Conservation (phyloP, 1,140 invertebrate genomes). For the Drosophila pallidifrons region DNA sequence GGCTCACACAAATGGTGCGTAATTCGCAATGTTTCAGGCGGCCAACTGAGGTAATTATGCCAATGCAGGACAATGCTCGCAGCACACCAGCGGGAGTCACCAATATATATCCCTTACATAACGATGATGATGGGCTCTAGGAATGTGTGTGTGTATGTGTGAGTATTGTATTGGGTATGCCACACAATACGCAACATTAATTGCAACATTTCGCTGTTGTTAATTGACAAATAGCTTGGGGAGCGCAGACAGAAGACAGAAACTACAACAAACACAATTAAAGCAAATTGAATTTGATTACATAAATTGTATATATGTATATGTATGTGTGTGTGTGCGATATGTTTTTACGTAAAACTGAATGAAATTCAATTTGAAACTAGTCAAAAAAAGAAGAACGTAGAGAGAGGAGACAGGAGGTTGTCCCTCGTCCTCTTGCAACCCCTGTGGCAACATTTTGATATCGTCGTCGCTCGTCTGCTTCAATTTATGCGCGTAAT, state of each 20-base stretch:
- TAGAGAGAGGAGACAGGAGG: background rate
- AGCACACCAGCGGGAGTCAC: conserved; percentile 42
- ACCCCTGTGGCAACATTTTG: conserved; percentile 48
- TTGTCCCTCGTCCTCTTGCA: conserved; percentile 11
- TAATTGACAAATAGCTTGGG: conserved; percentile 74
- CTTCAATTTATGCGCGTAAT: conserved; percentile 83
- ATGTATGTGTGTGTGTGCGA: too few relatives aligned
- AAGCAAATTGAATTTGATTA: conserved; percentile 75
- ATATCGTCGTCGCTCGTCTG: conserved; percentile 62
- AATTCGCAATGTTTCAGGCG: conserved; percentile 75
- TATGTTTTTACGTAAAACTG: conserved; percentile 21
- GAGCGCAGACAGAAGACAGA: background rate
- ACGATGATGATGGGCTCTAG: background rate
- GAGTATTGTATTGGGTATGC: conserved; percentile 18
- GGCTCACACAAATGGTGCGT: conserved; percentile 30
- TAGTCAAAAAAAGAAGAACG: conserved; percentile 33
- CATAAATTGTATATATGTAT: conserved; percentile 32
- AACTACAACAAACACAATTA: conserved; percentile 55
- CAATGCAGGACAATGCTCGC: conserved; percentile 50
- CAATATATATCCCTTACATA: conserved; percentile 19
- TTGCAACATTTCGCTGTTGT: conserved; percentile 72
- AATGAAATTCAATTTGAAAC: conserved; percentile 60
- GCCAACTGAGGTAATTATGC: conserved; percentile 70
- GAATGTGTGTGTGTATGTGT: background rate
- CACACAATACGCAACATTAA: conserved; percentile 63